Percentiles rank a stretch among this genome's conserved stretches.
Conservation (phyloP, 2,888 invertebrate genomes). For the Acholoe squamosa region DNA sequence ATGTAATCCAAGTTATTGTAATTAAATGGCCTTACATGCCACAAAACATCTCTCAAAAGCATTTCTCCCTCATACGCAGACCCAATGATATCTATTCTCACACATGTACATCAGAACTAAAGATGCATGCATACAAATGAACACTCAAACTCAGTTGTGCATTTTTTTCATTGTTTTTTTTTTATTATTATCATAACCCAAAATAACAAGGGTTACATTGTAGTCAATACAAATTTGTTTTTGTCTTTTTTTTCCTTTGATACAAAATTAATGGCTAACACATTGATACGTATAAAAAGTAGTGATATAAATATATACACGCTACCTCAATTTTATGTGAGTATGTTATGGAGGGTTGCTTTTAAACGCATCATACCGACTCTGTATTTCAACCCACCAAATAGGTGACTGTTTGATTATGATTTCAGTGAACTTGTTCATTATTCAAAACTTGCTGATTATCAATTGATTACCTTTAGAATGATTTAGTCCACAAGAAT, state of each 20-base stretch:
- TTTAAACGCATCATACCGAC: neutral
- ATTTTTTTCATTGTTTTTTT: conserved; percentile 52
- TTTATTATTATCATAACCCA: conserved; percentile 54
- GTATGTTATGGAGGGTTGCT: conserved; percentile 47
- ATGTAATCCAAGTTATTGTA: too few species aligned
- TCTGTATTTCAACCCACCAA: neutral
- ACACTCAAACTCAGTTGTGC: neutral
- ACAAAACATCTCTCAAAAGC: too few species aligned
- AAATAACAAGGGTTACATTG: conserved; percentile 61
- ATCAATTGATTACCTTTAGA: conserved; percentile 7
- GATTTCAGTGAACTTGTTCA: conserved; percentile 25
- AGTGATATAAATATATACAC: conserved; percentile 61
- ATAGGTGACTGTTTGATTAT: neutral
- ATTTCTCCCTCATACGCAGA: too few species aligned
- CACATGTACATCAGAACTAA: too few species aligned
- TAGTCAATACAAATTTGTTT: conserved; percentile 59
- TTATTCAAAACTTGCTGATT: neutral
- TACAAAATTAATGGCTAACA: conserved; percentile 59
- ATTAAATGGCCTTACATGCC: too few species aligned
- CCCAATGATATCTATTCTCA: too few species aligned
- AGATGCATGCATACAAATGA: neutral
- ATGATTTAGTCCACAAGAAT: conserved; percentile 24
- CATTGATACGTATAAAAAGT: conserved; percentile 61
- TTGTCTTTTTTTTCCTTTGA: conserved; percentile 42
- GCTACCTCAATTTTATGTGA: conserved; percentile 53